Evolutionary conservation across 2,113 vertebrate species (phyloP), one percentile per base, ranked within the genome.

Genomic region (Corythornis madagascariensis): DNA sequence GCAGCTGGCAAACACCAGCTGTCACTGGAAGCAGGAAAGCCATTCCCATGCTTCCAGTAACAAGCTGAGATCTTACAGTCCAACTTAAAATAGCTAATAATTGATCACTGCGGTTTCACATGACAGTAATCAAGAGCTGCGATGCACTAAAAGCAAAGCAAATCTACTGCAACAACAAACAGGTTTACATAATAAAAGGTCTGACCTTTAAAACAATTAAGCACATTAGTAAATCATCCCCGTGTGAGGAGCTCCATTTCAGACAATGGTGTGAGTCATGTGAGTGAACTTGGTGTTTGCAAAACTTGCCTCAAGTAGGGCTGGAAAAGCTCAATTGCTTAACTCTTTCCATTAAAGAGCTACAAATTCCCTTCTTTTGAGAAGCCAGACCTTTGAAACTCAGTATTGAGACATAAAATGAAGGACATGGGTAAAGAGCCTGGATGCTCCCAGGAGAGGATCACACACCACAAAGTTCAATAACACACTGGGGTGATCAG

Each of bases 181-280:
- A 91, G 86, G 88, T 63, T 95, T 88, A 91, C 85, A 79, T 85
- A 96, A 96, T 69, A 88, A 75, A 81, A 88, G n/a, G 63, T 75
- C 69, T 95, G 94, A 94, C 83, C 92, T 96, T 94, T 94, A 18
- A 90, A 95, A 95, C 18, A 14, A 90, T 90, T 95, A 91, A 81
- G 65, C 3, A 2, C 52, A 83, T 91, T 94, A 90, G 88, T 86
- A 96, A 94, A 95, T 90, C 88, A 71, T 50, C 83, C 35, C 83
- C 19, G 1, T n/a, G 65, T 60, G 85, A 94, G 86, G 10, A 92
- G 77, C 83, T 79, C 86, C 38, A 76, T 86, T 93, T 90, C 90
- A 94, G 81, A 94, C 88, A 96, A 96, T 63, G 81, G 69, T 9
- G 82, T 93, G 92, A 94, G 53, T 96, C 95, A 96, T 52, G n/a